Conservation (phyloP, 2,113 vertebrate genomes). For the Engraulis encrasicolus region DNA sequence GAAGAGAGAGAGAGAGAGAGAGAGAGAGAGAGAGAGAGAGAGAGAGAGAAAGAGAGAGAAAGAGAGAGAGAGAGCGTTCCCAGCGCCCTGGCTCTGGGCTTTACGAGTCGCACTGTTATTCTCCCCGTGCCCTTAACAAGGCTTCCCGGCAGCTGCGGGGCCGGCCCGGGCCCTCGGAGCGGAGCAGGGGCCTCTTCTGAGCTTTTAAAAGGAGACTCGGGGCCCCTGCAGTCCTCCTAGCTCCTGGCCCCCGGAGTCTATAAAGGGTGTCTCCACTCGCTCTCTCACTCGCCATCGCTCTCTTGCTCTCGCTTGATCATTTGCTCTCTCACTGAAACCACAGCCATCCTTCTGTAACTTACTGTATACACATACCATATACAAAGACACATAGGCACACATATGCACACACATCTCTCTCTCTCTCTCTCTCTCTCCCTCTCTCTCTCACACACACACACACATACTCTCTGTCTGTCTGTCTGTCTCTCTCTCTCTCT, state of each 20-base stretch:
- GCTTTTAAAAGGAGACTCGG: background rate
- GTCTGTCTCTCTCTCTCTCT: too few species aligned
- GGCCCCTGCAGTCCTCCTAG: background rate
- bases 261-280: constrained; percentile 6
- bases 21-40: too few species aligned
- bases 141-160: background rate
- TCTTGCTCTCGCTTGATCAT: too few species aligned
- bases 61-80: background rate
- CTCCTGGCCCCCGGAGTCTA: constrained; percentile 3
- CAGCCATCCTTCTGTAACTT: too few species aligned
- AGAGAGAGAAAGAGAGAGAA: too few species aligned
- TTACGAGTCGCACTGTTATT: constrained; percentile 14
- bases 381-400: too few species aligned
- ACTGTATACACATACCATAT: too few species aligned
- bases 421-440: background rate
- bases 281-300: background rate
- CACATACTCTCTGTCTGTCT: too few species aligned
- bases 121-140: constrained; percentile 5
- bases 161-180: background rate
- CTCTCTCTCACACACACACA: too few species aligned
- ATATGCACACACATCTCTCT: too few species aligned
- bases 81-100: background rate
- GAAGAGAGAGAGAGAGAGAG: too few species aligned
- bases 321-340: too few species aligned
- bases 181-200: background rate